phyloP scores from a whole-genome alignment of 2,888 invertebrate genomes.

The Diplolepis rosae region DNA sequence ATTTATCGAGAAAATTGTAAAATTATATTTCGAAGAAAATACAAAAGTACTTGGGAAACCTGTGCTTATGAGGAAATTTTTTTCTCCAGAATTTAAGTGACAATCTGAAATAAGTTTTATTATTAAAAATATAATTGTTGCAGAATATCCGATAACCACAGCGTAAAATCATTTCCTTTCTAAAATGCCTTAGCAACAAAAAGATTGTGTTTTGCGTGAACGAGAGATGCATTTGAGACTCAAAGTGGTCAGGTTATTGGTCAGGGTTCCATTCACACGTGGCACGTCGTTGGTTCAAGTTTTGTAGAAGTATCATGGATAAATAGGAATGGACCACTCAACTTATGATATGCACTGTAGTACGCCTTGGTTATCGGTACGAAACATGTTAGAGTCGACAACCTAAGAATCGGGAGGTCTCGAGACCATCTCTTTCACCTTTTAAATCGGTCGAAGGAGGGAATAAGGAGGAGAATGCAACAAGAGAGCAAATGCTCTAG shows the following conservation, averaged over 20 bases:
- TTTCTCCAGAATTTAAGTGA: too few species aligned
- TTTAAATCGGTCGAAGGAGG: conserved; percentile 9
- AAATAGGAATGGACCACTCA: conserved; percentile 56
- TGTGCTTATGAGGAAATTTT: too few species aligned
- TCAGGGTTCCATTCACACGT: conserved; percentile 30
- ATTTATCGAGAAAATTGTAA: too few species aligned
- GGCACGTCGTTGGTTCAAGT: neutral
- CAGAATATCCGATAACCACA: neutral
- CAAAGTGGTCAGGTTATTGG: neutral
- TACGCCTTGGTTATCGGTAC: neutral
- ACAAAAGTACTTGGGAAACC: too few species aligned
- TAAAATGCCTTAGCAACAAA: conserved; percentile 29
- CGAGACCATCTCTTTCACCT: conserved; percentile 26
- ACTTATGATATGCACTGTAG: neutral
- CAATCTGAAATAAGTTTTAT: neutral
- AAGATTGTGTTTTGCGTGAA: conserved; percentile 20
- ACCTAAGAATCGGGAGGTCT: conserved; percentile 13
- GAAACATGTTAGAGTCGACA: conserved; percentile 8
- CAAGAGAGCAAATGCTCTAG: conserved; percentile 60
- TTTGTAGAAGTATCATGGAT: conserved; percentile 40
- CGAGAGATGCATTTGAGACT: conserved; percentile 2
- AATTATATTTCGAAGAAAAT: too few species aligned
- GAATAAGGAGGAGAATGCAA: conserved; percentile 43
- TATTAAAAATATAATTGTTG: neutral
- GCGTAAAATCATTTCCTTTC: conserved; percentile 25